Evolutionary conservation across 2,113 vertebrate genomes (phyloP).

Genomic region (human): DNA sequence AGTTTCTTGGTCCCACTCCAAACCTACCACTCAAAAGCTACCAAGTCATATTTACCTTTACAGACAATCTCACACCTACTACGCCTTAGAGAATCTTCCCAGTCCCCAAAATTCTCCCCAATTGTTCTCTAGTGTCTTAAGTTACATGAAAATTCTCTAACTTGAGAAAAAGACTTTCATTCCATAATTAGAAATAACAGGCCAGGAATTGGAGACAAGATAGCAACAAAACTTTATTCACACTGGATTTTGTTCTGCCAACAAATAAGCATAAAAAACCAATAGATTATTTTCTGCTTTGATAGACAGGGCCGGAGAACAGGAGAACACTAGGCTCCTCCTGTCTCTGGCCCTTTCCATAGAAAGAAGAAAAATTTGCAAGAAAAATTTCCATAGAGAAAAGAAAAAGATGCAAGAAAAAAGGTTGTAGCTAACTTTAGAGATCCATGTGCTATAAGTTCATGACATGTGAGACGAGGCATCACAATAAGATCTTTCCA

Average conservation of each 20-base stretch:
- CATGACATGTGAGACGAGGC: neutral
- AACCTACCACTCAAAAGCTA: neutral
- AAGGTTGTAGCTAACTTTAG: neutral
- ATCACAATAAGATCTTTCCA: neutral
- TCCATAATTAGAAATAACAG: neutral
- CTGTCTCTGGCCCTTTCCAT: too few relatives aligned
- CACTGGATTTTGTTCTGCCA: neutral
- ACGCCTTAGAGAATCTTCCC: neutral
- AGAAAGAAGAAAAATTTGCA: neutral
- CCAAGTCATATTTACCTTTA: neutral
- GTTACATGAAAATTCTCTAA: conserved; percentile 21
- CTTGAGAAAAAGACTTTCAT: neutral
- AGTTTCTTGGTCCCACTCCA: neutral
- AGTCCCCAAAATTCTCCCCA: neutral
- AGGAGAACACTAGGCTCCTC: neutral
- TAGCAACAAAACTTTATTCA: neutral
- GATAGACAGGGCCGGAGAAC: neutral
- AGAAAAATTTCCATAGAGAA: neutral
- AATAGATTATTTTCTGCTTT: neutral
- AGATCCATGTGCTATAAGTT: neutral
- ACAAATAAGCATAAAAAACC: neutral
- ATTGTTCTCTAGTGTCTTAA: neutral
- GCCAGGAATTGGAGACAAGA: neutral
- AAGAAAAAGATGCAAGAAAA: neutral
- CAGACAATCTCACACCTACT: neutral